Evolutionary conservation across 2,888 invertebrate species (phyloP).

Genomic region (Cryptocephalus moraei): DNA sequence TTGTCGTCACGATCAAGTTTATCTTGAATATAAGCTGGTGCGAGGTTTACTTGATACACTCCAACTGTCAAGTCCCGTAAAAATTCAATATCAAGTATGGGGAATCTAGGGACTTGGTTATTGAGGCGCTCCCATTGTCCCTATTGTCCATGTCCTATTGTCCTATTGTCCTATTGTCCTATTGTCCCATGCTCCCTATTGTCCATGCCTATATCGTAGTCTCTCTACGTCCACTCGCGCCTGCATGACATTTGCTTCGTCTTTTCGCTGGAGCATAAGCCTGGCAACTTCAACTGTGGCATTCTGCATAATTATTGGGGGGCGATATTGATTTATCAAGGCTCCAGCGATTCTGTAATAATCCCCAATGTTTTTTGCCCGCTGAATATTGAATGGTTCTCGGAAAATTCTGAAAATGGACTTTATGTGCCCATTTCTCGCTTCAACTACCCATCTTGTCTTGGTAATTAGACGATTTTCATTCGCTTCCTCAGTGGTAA

Average conservation of each 20-base stretch:
- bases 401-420: slow-evolving; percentile 1
- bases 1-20: background rate
- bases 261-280: background rate
- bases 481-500: slow-evolving; percentile 2
- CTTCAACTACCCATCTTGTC: slow-evolving; percentile 4
- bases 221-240: background rate
- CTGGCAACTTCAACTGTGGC: background rate
- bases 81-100: background rate
- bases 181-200: no score
- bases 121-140: background rate
- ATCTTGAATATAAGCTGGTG: slow-evolving; percentile 1
- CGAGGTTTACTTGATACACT: background rate
- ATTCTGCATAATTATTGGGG: background rate
- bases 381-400: background rate
- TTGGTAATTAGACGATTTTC: slow-evolving; percentile 1
- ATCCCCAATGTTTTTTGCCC: background rate
- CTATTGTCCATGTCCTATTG: no score
- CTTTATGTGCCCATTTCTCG: slow-evolving; percentile 3
- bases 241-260: background rate
- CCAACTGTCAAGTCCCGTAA: background rate
- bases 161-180: no score
- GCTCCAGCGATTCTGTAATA: slow-evolving; percentile 4
- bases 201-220: background rate
- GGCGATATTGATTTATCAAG: slow-evolving; percentile 1
- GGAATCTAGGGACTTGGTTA: background rate